These are phyloP conservation scores for human DNA, from an alignment of 2,113 vertebrate species.

Conservation along the genomic window GRCh38 chr22:44404501-44405000, in stretches of 20 bases:
- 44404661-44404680: accelerated
- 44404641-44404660: background rate
- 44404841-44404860: too few species aligned
- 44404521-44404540: background rate
- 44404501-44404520: accelerated
- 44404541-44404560: background rate
- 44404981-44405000: accelerated
- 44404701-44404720: accelerated
- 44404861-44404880: too few species aligned
- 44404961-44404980: accelerated
- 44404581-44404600: background rate
- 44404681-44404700: accelerated
- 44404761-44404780: background rate
- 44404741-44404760: background rate
- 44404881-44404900: accelerated
- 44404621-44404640: background rate
- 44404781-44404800: accelerated
- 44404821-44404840: background rate
- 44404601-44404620: background rate
- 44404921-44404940: too few species aligned
- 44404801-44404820: accelerated
- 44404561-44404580: background rate
- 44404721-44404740: accelerated
- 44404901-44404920: background rate
- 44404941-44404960: accelerated